phyloP scores from a whole-genome alignment of 2,888 invertebrate species.

The Muschampia plurimacula region DNA sequence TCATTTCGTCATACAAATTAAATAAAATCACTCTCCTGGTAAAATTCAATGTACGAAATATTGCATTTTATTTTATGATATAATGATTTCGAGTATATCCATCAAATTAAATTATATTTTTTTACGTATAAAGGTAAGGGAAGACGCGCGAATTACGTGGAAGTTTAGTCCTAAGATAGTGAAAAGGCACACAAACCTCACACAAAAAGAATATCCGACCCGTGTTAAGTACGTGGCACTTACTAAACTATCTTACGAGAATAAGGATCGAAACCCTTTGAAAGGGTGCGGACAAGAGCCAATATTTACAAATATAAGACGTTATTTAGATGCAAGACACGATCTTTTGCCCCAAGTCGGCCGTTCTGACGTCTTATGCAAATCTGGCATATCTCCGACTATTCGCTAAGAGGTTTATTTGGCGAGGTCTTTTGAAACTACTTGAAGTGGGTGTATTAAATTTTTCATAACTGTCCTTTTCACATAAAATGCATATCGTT shows the following conservation, averaged over 20 bases:
- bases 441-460: slow-evolving; percentile 73
- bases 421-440: slow-evolving; percentile 68
- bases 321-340: slow-evolving; percentile 84
- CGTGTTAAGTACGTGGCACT: slow-evolving; percentile 63
- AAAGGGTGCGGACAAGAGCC: slow-evolving; percentile 78
- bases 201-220: slow-evolving; percentile 48
- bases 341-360: slow-evolving; percentile 70
- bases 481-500: slow-evolving; percentile 59
- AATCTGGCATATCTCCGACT: slow-evolving; percentile 74
- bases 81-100: too few relatives aligned
- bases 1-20: too few relatives aligned
- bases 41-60: too few relatives aligned
- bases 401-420: slow-evolving; percentile 80
- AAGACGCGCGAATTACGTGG: too few relatives aligned
- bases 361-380: slow-evolving; percentile 76
- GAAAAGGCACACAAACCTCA: not conserved
- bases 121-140: too few relatives aligned
- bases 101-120: too few relatives aligned
- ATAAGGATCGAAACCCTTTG: slow-evolving; percentile 73
- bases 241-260: slow-evolving; percentile 77
- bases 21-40: too few relatives aligned
- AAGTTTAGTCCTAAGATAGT: not conserved
- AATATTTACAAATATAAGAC: slow-evolving; percentile 85
- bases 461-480: slow-evolving; percentile 77
- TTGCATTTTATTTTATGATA: too few relatives aligned